Evolutionary conservation across 2,113 vertebrate genomes (phyloP).

Genomic region (Jacana jacana): DNA sequence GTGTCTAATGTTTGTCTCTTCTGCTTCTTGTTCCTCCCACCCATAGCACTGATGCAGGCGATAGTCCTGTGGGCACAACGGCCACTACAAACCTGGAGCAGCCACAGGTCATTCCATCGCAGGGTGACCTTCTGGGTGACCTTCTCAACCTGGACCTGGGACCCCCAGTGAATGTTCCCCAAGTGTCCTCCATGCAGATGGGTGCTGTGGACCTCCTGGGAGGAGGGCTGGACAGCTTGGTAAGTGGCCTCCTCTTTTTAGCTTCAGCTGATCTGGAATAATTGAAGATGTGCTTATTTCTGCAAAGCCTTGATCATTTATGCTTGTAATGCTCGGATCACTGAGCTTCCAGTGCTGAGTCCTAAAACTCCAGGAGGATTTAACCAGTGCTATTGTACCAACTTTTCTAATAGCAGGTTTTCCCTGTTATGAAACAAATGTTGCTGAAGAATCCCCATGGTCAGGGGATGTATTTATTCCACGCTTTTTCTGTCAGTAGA

Average conservation of each 20-base stretch:
- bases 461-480: background rate
- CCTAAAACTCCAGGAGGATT: background rate
- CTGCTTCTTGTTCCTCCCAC: background rate
- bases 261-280: background rate
- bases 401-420: background rate
- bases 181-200: slow-evolving; percentile 93
- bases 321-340: slow-evolving; percentile 3
- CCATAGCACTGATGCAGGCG: slow-evolving; percentile 87
- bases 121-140: slow-evolving; percentile 94
- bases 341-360: slow-evolving; percentile 9
- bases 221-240: slow-evolving; percentile 94
- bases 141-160: slow-evolving; percentile 95
- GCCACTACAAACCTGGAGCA: slow-evolving; percentile 84
- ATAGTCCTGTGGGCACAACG: slow-evolving; percentile 89
- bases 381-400: background rate
- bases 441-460: background rate
- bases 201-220: slow-evolving; percentile 95
- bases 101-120: slow-evolving; percentile 90
- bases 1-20: background rate
- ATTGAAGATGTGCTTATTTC: slow-evolving; percentile 29
- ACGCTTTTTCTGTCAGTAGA: background rate
- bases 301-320: background rate
- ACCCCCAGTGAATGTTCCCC: slow-evolving; percentile 91
- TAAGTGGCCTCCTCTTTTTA: slow-evolving; percentile 71
- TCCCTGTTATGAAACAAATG: background rate